Percentiles rank a stretch among this genome's conserved stretches.
Evolutionary conservation across 2,797 vertebrate genomes (phyloP).

Genomic region (Helicolenus hilgendorfi): DNA sequence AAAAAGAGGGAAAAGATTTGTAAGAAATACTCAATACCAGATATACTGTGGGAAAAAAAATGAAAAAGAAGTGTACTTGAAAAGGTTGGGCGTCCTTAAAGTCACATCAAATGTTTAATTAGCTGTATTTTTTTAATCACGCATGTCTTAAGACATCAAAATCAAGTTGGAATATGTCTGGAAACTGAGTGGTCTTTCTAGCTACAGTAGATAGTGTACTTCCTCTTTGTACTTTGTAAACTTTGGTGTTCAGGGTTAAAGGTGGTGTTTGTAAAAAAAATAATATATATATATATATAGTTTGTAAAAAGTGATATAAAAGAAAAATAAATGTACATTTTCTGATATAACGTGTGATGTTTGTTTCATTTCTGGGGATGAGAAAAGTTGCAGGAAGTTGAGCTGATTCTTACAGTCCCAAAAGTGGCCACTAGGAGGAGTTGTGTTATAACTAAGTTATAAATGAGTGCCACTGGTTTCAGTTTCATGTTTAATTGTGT

Average conservation of each 20-base stretch:
- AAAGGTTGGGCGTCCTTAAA: not conserved
- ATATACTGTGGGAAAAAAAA: not conserved
- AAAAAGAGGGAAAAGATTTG: not conserved
- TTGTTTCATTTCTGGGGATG: constrained; percentile 25
- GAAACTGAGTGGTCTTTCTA: constrained; percentile 47
- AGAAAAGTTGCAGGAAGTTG: not conserved
- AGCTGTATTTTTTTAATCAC: not conserved
- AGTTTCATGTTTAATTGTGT: constrained; percentile 13
- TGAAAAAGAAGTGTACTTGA: not conserved
- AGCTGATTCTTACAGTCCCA: constrained; percentile 13
- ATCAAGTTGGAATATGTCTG: constrained; percentile 25
- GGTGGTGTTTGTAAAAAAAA: constrained; percentile 64
- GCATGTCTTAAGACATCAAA: not conserved
- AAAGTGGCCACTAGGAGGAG: constrained; percentile 67
- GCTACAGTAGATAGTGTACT: constrained; percentile 23
- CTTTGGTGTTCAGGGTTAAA: constrained; percentile 64
- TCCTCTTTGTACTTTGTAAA: constrained; percentile 67
- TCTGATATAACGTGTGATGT: constrained; percentile 33
- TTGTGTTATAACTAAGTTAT: constrained; percentile 14
- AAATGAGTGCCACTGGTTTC: not conserved
- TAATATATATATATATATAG: constrained; percentile 31
- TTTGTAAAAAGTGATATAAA: constrained; percentile 61
- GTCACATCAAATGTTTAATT: not conserved
- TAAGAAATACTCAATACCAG: not conserved
- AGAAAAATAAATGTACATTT: constrained; percentile 79